Conservation (phyloP, 2,113 vertebrate species). For the Tinamus guttatus region DNA sequence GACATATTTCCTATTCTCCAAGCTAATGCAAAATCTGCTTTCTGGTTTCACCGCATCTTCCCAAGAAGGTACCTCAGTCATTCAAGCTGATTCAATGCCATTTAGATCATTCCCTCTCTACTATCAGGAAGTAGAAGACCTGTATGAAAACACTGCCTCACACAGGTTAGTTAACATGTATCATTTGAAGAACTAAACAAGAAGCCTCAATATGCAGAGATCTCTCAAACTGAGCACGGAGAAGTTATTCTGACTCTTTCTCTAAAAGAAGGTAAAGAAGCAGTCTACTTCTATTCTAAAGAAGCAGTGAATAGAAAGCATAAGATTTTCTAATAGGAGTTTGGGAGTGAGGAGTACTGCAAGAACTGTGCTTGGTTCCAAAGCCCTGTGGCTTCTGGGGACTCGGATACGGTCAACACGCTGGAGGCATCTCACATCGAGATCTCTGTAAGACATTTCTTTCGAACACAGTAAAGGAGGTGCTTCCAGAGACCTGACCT, state of each 20-base stretch:
- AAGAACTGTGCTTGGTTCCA: background rate
- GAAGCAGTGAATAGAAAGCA: background rate
- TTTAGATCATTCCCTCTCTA: background rate
- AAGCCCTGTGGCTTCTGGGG: background rate
- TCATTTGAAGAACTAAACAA: background rate
- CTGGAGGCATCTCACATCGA: background rate
- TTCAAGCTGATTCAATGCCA: background rate
- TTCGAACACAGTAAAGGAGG: background rate
- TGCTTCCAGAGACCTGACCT: background rate
- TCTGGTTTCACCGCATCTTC: rapidly evolving
- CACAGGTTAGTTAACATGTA: background rate
- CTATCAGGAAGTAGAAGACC: background rate
- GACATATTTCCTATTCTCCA: background rate
- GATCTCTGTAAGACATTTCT: background rate
- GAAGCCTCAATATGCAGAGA: rapidly evolving
- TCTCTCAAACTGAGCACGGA: background rate
- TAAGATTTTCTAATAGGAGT: background rate
- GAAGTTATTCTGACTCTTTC: background rate
- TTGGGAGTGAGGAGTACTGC: background rate
- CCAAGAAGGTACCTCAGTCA: background rate
- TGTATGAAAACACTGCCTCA: background rate
- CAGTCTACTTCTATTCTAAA: background rate
- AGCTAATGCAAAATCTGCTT: rapidly evolving
- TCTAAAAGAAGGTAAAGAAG: background rate
- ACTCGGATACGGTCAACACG: background rate